Evolutionary conservation across 2,797 vertebrate species (phyloP).

Genomic region (Gephyroberyx darwinii): DNA sequence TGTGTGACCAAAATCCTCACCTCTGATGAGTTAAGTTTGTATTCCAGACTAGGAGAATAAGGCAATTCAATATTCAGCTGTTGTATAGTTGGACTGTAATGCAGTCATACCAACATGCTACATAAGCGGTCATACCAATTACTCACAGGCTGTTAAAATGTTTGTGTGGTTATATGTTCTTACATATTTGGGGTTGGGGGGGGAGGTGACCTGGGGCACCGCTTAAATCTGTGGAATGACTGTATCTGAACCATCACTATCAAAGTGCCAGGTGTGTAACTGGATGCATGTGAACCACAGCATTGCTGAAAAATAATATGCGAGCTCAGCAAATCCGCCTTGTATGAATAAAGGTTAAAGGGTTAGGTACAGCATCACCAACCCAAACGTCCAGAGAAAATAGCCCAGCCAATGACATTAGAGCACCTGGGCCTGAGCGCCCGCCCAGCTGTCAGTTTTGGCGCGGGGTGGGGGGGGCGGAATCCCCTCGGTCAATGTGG

Average conservation of each 20-base stretch:
- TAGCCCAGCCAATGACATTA: constrained; percentile 48
- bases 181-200: not conserved
- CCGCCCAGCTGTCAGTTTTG: constrained; percentile 58
- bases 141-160: constrained; percentile 29
- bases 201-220: too few relatives aligned
- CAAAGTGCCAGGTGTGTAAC: constrained; percentile 32
- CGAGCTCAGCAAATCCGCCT: constrained; percentile 20
- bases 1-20: not conserved
- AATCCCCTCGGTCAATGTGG: constrained; percentile 55
- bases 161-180: not conserved
- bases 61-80: constrained; percentile 26
- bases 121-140: constrained; percentile 41
- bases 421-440: constrained; percentile 57
- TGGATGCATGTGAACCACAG: constrained; percentile 9
- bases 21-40: not conserved
- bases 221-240: too few relatives aligned
- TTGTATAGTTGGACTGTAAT: constrained; percentile 36
- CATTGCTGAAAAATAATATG: constrained; percentile 13
- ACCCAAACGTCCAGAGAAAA: not conserved
- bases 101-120: not conserved
- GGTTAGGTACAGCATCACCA: constrained; percentile 6
- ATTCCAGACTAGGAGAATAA: not conserved
- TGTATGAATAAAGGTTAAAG: constrained; percentile 12
- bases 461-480: constrained; percentile 39
- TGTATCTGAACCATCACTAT: too few relatives aligned